Evolutionary conservation across 2,888 invertebrate genomes (phyloP).

Genomic region (Didymodactylos carnosus): DNA sequence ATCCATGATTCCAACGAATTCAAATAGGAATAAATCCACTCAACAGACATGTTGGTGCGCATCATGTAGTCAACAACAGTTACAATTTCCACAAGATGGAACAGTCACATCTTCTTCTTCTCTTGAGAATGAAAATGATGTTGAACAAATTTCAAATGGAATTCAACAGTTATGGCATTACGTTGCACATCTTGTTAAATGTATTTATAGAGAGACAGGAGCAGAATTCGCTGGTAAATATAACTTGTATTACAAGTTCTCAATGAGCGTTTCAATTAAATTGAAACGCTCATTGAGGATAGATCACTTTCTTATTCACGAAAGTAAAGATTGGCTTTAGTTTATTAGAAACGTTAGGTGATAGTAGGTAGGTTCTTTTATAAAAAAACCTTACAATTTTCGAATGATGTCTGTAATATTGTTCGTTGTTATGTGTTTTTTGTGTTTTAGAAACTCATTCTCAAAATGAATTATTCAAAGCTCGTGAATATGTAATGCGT

Average conservation of each 20-base stretch:
- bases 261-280: too few relatives aligned
- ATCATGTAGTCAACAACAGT: neutral
- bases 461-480: neutral
- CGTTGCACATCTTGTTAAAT: neutral
- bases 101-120: too few relatives aligned
- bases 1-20: too few relatives aligned
- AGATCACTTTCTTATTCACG: too few relatives aligned
- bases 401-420: too few relatives aligned
- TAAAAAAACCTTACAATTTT: neutral
- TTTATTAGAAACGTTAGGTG: too few relatives aligned
- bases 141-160: neutral
- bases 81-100: too few relatives aligned
- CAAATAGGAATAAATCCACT: too few relatives aligned
- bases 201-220: neutral
- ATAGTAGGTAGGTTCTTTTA: too few relatives aligned
- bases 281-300: too few relatives aligned
- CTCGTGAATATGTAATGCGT: neutral
- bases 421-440: neutral
- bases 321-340: too few relatives aligned
- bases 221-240: neutral
- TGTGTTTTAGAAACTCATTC: neutral
- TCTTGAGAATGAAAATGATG: neutral
- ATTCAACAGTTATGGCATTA: neutral
- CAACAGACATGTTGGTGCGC: neutral
- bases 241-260: neutral